A percentile compares a stretch with the other conserved stretches of the same genome.
Conservation (phyloP, 2,797 vertebrate genomes). For the Phoxinus dragarum region DNA sequence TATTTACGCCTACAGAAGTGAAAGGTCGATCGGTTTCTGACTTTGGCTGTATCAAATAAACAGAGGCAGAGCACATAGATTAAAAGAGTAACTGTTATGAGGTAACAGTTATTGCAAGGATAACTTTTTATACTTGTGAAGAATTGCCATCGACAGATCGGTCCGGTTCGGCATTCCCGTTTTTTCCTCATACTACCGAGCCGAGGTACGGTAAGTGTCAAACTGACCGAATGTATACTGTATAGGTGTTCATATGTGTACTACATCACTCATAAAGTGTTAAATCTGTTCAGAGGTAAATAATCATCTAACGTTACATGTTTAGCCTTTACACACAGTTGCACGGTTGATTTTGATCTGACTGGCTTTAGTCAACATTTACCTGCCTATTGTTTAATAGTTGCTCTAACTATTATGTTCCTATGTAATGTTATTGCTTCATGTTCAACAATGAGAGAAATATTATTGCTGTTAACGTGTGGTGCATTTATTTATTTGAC, state of each 20-base stretch:
- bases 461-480: neutral
- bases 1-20: conserved; percentile 40
- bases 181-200: neutral
- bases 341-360: neutral
- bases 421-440: neutral
- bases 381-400: neutral
- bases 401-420: neutral
- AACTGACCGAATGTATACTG: neutral
- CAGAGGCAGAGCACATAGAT: neutral
- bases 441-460: neutral
- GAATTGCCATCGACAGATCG: neutral
- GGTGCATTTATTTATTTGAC: neutral
- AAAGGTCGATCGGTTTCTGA: conserved; percentile 50
- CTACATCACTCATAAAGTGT: neutral
- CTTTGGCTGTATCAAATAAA: conserved; percentile 11
- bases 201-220: conserved; percentile 19
- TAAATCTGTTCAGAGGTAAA: neutral
- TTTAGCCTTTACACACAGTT: neutral
- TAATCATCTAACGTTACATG: neutral
- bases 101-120: neutral
- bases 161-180: neutral
- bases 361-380: neutral
- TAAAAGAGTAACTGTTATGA: neutral
- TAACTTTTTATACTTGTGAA: conserved; percentile 12
- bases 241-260: neutral